phyloP scores from a whole-genome alignment of 2,113 vertebrate genomes.

The Azemiops feae region DNA sequence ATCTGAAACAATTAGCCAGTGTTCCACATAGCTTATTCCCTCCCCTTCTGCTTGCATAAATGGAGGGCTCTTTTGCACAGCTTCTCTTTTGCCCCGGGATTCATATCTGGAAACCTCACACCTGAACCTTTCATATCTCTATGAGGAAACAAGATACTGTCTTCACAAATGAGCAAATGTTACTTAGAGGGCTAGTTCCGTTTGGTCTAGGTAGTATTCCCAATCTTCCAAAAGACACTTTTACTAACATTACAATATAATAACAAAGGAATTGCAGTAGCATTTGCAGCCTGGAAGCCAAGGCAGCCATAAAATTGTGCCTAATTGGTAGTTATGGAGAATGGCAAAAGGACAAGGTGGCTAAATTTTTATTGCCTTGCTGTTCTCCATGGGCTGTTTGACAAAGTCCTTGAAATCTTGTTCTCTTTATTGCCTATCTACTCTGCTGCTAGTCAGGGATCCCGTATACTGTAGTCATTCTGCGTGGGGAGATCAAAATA shows the following conservation, averaged over 20 bases:
- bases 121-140: background rate
- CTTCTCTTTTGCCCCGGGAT: background rate
- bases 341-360: conserved; percentile 52
- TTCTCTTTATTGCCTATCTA: conserved; percentile 67
- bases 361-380: conserved; percentile 58
- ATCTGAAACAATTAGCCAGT: background rate
- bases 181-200: conserved; percentile 2
- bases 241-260: conserved; percentile 25
- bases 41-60: background rate
- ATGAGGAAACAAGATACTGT: background rate
- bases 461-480: conserved; percentile 58
- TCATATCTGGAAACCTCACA: background rate
- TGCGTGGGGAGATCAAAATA: conserved; percentile 58
- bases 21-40: background rate
- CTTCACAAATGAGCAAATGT: background rate
- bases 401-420: conserved; percentile 63
- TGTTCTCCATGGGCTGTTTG: conserved; percentile 61
- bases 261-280: background rate
- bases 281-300: background rate
- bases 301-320: conserved; percentile 32
- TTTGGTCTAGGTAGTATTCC: conserved; percentile 27
- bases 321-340: conserved; percentile 50
- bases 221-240: conserved; percentile 34
- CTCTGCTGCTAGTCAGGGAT: conserved; percentile 58
- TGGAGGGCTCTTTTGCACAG: background rate